phyloP scores from a whole-genome alignment of 2,888 invertebrate genomes.

The Schrankia costaestrigalis region DNA sequence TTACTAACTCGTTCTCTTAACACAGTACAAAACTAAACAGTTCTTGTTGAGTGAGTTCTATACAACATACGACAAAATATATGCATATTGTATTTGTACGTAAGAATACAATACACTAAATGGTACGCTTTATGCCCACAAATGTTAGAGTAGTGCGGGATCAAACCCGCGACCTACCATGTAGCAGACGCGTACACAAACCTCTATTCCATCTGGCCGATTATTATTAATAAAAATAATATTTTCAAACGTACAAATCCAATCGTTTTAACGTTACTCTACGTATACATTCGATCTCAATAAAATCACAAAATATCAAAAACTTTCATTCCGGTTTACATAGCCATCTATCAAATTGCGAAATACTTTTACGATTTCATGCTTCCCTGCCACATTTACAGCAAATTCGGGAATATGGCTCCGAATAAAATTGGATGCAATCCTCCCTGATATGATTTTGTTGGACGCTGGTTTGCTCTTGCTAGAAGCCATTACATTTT shows the following conservation, averaged over 20 bases:
- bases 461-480: background rate
- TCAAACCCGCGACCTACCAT: background rate
- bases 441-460: conserved; percentile 3
- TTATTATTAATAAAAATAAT: too few relatives aligned
- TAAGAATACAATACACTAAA: background rate
- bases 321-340: too few relatives aligned
- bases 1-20: too few relatives aligned
- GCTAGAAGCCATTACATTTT: background rate
- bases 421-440: conserved; percentile 9
- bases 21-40: too few relatives aligned
- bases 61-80: too few relatives aligned
- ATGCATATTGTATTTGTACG: too few relatives aligned
- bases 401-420: conserved; percentile 11
- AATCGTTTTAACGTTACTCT: background rate
- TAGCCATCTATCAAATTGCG: conserved; percentile 15
- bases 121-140: too few relatives aligned
- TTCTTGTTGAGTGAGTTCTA: too few relatives aligned
- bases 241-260: too few relatives aligned
- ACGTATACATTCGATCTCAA: background rate
- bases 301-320: too few relatives aligned
- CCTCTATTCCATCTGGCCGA: background rate
- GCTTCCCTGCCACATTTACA: conserved; percentile 1
- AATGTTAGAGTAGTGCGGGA: too few relatives aligned
- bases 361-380: conserved; percentile 10
- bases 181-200: background rate